Evolutionary conservation across 2,113 vertebrate species (phyloP).

Genomic region (Hyperoodon ampullatus): DNA sequence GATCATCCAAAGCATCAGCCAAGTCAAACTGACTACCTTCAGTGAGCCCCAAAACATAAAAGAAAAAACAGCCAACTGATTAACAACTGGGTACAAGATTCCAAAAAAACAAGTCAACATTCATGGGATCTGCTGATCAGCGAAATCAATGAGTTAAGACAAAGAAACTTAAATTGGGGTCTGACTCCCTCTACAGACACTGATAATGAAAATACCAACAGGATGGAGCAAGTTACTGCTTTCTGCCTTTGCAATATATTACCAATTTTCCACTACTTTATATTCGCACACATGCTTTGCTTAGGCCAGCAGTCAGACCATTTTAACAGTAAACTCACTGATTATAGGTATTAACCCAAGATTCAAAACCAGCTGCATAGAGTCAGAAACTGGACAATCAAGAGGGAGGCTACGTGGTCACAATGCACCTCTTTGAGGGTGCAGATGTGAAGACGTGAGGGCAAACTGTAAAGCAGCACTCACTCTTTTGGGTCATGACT

Average conservation of each 20-base stretch:
- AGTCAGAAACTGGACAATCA: not conserved
- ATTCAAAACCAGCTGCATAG: not conserved
- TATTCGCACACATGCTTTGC: not conserved
- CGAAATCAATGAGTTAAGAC: not conserved
- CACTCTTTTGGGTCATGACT: not conserved
- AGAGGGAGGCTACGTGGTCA: not conserved
- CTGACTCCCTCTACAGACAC: not conserved
- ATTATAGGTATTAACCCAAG: not conserved
- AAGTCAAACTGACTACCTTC: constrained; percentile 83
- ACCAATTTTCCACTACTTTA: not conserved
- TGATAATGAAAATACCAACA: not conserved
- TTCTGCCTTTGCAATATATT: not conserved
- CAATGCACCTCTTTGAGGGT: not conserved
- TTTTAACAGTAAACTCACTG: not conserved
- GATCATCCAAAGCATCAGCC: constrained; percentile 88
- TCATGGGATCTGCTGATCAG: not conserved
- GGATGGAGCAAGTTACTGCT: not conserved
- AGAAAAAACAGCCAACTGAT: not conserved
- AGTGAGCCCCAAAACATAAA: not conserved
- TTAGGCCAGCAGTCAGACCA: not conserved
- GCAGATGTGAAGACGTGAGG: not conserved
- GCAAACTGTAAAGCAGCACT: not conserved
- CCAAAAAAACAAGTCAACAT: not conserved
- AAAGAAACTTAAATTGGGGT: not conserved
- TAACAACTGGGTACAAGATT: not conserved